A percentile compares a stretch with the other conserved stretches of the same genome.
Conservation (phyloP, 2,888 invertebrate genomes). For the Drosophila borealis region DNA sequence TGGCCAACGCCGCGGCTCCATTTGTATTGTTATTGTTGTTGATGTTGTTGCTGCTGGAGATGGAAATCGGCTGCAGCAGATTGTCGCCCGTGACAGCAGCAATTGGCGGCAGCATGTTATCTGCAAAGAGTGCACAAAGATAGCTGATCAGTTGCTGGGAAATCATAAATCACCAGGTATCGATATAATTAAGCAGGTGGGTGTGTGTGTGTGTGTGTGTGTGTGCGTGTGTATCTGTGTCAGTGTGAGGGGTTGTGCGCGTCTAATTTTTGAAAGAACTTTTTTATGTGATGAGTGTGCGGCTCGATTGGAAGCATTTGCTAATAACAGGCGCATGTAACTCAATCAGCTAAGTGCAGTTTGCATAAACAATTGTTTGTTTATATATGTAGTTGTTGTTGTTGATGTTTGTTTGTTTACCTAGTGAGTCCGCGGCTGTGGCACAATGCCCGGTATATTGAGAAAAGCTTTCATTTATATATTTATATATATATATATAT, state of each 20-base stretch:
- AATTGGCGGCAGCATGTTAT: conserved; percentile 86
- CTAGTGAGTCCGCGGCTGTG: conserved; percentile 83
- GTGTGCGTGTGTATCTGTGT: neutral
- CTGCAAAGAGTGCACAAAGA: conserved; percentile 76
- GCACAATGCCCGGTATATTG: conserved; percentile 83
- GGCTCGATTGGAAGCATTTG: conserved; percentile 26
- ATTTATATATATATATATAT: conserved; percentile 17
- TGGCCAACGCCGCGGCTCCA: conserved; percentile 44
- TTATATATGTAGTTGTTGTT: conserved; percentile 24
- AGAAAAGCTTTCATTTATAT: conserved; percentile 76
- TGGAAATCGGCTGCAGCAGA: conserved; percentile 62
- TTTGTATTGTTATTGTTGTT: conserved; percentile 60
- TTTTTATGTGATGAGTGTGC: conserved; percentile 11
- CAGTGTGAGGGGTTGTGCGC: conserved; percentile 4
- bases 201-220: conserved; percentile 7
- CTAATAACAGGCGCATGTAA: conserved; percentile 27
- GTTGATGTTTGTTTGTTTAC: conserved; percentile 64
- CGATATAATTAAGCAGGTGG: conserved; percentile 7
- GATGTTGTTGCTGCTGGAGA: conserved; percentile 73
- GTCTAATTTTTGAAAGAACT: neutral
- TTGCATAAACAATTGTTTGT: conserved; percentile 28
- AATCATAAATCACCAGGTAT: neutral
- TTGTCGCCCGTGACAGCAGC: conserved; percentile 73
- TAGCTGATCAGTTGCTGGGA: conserved; percentile 4
- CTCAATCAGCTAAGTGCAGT: conserved; percentile 59